phyloP scores from a whole-genome alignment of 92 coral and sea anemone species.

The Muricea muricata region DNA sequence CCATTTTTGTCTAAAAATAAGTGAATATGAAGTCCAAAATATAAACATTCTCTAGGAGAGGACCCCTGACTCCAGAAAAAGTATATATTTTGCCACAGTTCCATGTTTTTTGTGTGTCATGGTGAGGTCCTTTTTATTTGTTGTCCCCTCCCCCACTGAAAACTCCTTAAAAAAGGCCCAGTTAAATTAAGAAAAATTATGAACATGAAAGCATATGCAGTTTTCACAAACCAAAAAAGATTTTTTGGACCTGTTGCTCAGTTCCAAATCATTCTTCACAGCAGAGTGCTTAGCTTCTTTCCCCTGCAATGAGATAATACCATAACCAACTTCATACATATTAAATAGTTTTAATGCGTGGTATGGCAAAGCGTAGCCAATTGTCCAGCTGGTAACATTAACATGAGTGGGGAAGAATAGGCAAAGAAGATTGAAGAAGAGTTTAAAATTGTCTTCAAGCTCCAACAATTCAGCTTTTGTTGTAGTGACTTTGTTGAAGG shows the following conservation, averaged over 20 bases:
- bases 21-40: too few relatives aligned
- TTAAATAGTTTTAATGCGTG: conserved; percentile 56
- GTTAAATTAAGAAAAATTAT: not conserved
- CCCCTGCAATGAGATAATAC: conserved; percentile 64
- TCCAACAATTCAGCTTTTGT: conserved; percentile 46
- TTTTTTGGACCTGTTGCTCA: conserved; percentile 63
- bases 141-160: too few relatives aligned
- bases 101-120: too few relatives aligned
- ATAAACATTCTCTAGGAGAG: too few relatives aligned
- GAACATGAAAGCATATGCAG: not conserved
- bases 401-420: conserved; percentile 63
- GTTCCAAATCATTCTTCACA: conserved; percentile 55
- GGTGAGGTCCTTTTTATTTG: too few relatives aligned
- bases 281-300: conserved; percentile 67
- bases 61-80: too few relatives aligned
- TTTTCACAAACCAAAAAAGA: not conserved
- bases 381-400: conserved; percentile 64
- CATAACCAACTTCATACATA: conserved; percentile 8
- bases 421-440: conserved; percentile 63
- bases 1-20: too few relatives aligned
- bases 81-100: too few relatives aligned
- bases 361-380: conserved; percentile 66
- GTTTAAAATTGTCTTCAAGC: conserved; percentile 64
- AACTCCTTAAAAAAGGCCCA: too few relatives aligned
- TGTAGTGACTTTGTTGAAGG: conserved; percentile 62